Evolutionary conservation across 2,797 vertebrate genomes (phyloP).

Genomic region (Ceryle rudis): DNA sequence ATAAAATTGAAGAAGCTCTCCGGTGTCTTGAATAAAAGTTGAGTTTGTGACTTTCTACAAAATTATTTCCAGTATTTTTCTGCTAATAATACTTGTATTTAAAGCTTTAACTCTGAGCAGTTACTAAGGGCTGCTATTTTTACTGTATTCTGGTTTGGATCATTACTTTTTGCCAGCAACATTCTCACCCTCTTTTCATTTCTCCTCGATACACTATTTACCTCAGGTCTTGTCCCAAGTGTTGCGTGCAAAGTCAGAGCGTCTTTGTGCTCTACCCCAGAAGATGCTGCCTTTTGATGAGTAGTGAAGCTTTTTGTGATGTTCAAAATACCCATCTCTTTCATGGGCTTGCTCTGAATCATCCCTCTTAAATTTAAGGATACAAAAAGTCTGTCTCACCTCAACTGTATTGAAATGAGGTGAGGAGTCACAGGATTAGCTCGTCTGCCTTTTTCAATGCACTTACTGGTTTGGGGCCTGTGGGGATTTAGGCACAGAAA

Average conservation of each 20-base stretch:
- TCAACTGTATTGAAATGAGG: constrained; percentile 6
- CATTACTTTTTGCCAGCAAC: background rate
- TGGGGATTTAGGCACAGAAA: background rate
- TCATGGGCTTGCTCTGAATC: background rate
- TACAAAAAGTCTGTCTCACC: background rate
- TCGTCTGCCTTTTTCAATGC: background rate
- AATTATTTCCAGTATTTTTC: background rate
- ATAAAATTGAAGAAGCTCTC: background rate
- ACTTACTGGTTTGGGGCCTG: background rate
- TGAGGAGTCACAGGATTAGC: constrained; percentile 15
- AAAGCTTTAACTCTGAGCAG: background rate
- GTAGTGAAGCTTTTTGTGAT: background rate
- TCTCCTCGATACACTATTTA: background rate
- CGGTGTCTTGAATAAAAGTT: background rate
- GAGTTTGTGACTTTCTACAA: background rate
- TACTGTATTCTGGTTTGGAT: background rate
- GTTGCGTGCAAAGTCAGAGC: background rate
- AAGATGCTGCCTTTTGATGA: background rate
- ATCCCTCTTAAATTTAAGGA: background rate
- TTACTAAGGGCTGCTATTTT: background rate
- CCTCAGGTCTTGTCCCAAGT: background rate
- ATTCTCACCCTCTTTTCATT: background rate
- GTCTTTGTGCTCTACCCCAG: background rate
- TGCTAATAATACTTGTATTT: background rate
- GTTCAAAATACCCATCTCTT: background rate